Evolutionary conservation across 2,888 invertebrate genomes (phyloP).

Genomic region (Meta bourneti): DNA sequence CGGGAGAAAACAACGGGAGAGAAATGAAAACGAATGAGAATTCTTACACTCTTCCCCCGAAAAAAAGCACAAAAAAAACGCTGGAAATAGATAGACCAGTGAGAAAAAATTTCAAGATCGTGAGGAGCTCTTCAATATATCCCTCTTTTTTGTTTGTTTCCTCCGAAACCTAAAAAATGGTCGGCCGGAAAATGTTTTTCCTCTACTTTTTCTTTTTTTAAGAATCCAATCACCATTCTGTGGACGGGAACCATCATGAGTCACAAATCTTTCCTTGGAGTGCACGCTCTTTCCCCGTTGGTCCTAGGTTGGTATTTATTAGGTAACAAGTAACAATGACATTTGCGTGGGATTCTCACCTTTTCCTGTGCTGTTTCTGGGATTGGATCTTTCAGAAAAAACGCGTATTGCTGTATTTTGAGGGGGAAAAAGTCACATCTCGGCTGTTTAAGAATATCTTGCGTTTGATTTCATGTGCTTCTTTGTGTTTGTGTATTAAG

Average conservation of each 20-base stretch:
- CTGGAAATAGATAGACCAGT: slow-evolving; percentile 1
- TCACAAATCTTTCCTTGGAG: slow-evolving; percentile 16
- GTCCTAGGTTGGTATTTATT: background rate
- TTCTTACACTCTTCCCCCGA: slow-evolving; percentile 21
- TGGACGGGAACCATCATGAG: slow-evolving; percentile 15
- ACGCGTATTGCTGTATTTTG: too few relatives aligned
- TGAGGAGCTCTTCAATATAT: slow-evolving; percentile 41
- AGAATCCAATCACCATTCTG: slow-evolving; percentile 55
- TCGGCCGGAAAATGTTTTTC: slow-evolving; percentile 22
- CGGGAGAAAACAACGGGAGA: slow-evolving; percentile 15
- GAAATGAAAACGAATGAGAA: slow-evolving; percentile 61
- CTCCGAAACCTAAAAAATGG: slow-evolving; percentile 47
- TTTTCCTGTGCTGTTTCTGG: too few relatives aligned
- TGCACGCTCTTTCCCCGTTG: background rate
- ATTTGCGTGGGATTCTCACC: background rate
- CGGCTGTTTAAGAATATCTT: too few relatives aligned
- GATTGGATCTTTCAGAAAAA: too few relatives aligned
- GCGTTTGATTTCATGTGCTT: too few relatives aligned
- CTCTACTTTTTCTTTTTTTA: background rate
- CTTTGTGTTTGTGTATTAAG: too few relatives aligned
- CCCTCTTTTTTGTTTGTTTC: background rate
- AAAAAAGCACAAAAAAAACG: background rate
- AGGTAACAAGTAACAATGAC: background rate
- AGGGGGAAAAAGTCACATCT: too few relatives aligned
- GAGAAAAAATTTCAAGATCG: slow-evolving; percentile 29